These are phyloP conservation scores for Chromobotia macracanthus DNA, from an alignment of 2,797 vertebrate genomes.

Conservation along the genomic window DNA sequence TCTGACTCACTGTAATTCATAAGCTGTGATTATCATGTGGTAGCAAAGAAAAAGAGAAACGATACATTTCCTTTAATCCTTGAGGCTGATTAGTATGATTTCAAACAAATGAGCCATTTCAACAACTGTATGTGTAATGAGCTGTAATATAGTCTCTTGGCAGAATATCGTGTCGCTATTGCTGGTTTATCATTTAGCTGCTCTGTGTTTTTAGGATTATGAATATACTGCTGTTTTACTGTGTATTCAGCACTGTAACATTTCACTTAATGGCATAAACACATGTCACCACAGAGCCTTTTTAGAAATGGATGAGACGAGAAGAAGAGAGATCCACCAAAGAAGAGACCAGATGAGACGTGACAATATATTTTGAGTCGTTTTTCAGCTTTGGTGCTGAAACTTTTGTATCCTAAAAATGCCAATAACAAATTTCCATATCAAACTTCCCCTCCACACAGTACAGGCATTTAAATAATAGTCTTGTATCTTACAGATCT, in stretches of 20 bases:
- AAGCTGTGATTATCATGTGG: conserved; percentile 29
- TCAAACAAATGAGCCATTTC: conserved; percentile 46
- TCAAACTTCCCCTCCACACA: not conserved
- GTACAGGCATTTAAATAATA: not conserved
- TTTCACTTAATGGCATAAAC: conserved; percentile 23
- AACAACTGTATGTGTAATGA: conserved; percentile 19
- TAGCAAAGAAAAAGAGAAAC: conserved; percentile 36
- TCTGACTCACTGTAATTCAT: conserved; percentile 16
- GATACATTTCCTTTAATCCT: not conserved
- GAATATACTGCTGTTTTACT: conserved; percentile 30
- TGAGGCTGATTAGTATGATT: conserved; percentile 14
- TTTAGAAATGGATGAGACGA: conserved; percentile 56
- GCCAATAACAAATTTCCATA: conserved; percentile 24
- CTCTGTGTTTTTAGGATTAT: conserved; percentile 21
- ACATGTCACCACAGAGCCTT: conserved; percentile 23
- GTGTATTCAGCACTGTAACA: conserved; percentile 21
- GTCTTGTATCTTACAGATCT: not conserved
- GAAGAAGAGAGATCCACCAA: conserved; percentile 64
- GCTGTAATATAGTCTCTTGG: conserved; percentile 22
- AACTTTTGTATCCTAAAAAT: conserved; percentile 14
- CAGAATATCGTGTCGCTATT: not conserved
- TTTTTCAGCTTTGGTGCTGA: not conserved
- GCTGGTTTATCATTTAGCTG: conserved; percentile 32
- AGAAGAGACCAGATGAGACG: not conserved
- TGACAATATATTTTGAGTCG: no score